Percentiles rank a stretch among this genome's conserved stretches.
phyloP scores from a whole-genome alignment of 2,113 vertebrate species.

The Pampusana beccarii region DNA sequence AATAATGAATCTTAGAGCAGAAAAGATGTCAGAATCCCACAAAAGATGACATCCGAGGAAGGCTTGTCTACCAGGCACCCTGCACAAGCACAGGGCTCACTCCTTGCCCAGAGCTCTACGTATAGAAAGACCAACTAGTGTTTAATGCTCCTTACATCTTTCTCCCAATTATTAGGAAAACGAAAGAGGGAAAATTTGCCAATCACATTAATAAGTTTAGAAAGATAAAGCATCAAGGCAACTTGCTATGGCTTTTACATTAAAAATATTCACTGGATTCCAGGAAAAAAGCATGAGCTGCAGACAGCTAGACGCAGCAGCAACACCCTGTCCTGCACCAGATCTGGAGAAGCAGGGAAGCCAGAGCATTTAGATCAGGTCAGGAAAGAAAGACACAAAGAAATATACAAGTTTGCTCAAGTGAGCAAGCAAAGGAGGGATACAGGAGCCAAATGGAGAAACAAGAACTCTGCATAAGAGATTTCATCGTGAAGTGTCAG shows the following conservation, averaged over 20 bases:
- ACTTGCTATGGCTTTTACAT: background rate
- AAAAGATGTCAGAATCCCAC: background rate
- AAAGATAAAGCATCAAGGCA: background rate
- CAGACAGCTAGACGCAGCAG: background rate
- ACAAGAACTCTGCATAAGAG: conserved; percentile 33
- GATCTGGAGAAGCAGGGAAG: background rate
- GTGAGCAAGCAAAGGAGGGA: conserved; percentile 19
- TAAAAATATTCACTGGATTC: background rate
- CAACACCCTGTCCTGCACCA: background rate
- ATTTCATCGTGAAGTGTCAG: conserved; percentile 43
- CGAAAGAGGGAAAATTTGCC: background rate
- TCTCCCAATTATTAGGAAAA: background rate
- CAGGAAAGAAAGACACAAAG: conserved; percentile 43
- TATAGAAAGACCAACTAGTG: background rate
- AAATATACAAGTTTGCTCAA: background rate
- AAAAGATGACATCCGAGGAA: background rate
- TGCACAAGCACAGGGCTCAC: background rate
- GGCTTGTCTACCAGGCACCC: background rate
- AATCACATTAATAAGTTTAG: background rate
- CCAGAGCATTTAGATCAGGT: background rate
- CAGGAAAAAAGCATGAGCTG: background rate
- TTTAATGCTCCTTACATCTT: background rate
- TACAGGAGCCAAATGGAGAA: conserved; percentile 45
- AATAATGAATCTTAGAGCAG: background rate
- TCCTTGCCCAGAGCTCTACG: background rate